Percentiles rank a stretch among this genome's conserved stretches.
phyloP scores from a whole-genome alignment of 1,140 invertebrate genomes.

The Parapsyche elsis region DNA sequence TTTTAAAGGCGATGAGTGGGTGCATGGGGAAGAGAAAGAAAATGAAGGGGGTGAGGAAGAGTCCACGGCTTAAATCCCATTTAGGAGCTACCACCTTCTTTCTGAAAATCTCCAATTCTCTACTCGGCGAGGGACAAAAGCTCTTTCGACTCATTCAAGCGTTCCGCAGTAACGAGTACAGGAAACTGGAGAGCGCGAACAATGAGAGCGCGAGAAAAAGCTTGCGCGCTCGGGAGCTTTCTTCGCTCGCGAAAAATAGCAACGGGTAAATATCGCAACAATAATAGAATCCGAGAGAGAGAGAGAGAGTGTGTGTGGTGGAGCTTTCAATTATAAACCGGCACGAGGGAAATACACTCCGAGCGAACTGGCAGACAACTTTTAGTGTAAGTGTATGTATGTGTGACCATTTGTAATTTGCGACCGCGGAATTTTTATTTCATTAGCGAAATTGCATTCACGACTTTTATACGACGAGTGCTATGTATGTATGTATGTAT shows the following conservation, averaged over 20 bases:
- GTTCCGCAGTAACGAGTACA: constrained; percentile 18
- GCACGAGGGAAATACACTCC: too few species aligned
- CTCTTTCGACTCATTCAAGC: constrained; percentile 19
- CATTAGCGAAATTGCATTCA: too few species aligned
- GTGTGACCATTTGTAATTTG: too few species aligned
- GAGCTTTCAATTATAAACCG: background rate
- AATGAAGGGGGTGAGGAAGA: too few species aligned
- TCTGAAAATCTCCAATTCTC: constrained; percentile 27
- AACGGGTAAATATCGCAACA: background rate
- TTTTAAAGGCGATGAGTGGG: too few species aligned
- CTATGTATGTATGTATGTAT: too few species aligned
- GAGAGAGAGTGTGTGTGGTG: too few species aligned
- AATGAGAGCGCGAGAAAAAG: constrained; percentile 11
- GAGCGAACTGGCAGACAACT: too few species aligned
- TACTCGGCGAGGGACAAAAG: background rate
- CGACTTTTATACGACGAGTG: too few species aligned
- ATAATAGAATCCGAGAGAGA: background rate
- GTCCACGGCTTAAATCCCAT: constrained; percentile 16
- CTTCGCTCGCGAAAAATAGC: background rate
- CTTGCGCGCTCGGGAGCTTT: background rate
- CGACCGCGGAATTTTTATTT: too few species aligned
- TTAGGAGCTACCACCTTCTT: constrained; percentile 9
- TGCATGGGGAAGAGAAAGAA: too few species aligned
- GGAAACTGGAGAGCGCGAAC: constrained; percentile 15
- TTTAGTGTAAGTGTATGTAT: too few species aligned